Evolutionary conservation across 64 coral and sea anemone species (phyloP), one percentile per base, ranked within the genome.

Genomic region (Actinia equina): DNA sequence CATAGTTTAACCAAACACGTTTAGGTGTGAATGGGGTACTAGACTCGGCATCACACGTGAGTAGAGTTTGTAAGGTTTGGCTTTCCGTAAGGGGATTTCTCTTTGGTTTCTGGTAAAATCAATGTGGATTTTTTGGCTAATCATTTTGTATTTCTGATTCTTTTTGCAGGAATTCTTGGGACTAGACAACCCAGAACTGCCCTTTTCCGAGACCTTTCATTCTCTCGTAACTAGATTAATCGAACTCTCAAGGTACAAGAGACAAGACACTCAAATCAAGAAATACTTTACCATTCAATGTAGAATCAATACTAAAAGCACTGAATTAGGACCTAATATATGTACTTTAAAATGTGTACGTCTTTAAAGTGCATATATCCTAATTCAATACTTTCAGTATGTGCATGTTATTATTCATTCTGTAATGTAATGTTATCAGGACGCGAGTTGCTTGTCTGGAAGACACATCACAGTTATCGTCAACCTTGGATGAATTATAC

Each of bases 401-500:
- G 1, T 37, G 30, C 30, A 37, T 37, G 30, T 37, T 37, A 37
- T 37, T 37, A 37, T 37, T 49, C 46, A 7, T 65, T n/a, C n/a
- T 65, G 62, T 65, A n/a, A 5, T 63, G 60, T 17, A 30, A 26
- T 26, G 77, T 43, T 79, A 0, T 43, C 41, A 79, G 77, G 18
- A 79, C 27, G 20, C 77, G 44, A 18, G 77, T 79, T 79, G 27
- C 77, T 79, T 17, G 41, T 41, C 19, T 79, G 77, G 77, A 79
- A 43, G 77, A 79, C 44, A 79, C 78, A 6, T 81, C 78, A 14
- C 78, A 81, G 78, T 81, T 81, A 12, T 44, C 49, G 27, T 81
- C 78, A 49, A 49, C 78, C 11, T 7, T 81, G 17, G 49, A 81
- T 18, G 78, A 81, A 20, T 43, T 81, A 20, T 52, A 81, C 49